Evolutionary conservation across 2,113 vertebrate genomes (phyloP), one percentile per base, ranked within the genome.

Genomic region (Laterallus jamaicensis): DNA sequence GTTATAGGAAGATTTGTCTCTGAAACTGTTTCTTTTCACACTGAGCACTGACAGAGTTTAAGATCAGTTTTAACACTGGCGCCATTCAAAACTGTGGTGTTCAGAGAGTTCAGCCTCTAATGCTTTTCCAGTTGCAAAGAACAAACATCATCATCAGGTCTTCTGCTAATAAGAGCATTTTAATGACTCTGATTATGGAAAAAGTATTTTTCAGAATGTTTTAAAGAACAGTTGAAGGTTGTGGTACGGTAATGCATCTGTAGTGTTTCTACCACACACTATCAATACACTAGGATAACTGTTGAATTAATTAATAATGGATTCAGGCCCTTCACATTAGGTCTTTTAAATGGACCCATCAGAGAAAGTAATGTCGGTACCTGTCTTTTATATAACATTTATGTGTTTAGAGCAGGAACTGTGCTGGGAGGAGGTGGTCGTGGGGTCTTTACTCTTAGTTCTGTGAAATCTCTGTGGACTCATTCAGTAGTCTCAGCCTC

Each of bases 251-350:
- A 91, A 86, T 93, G 52, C 42, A 54, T 52, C 32, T 44, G 11
- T 50, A 74, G 59, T 47, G 26, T 50, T 79, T 91, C 37, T 56
- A 83, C 82, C 76, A 68, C 64, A 50, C 3, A 9, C n/a, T 81
- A 86, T 82, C 93, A 90, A 82, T 88, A 64, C 29, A 18, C 56
- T 56, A 64, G 60, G 26, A 71, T 80, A 92, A 77, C 25, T 83
- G 40, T n/a, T 81, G 42, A 86, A 69, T 85, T 86, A 79, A 83
- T 88, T 93, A 88, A 59, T 83, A 90, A 92, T 90, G 11, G 13
- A 86, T 92, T 83, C 68, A 59, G 28, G 7, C 15, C 17, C 37
- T 78, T 90, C 47, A 60, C 60, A 32, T 40, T 29, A 82, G 35
- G n/a, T 77, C 68, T 83, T 77, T 69, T 60, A 94, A 94, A 84